A percentile compares a stretch with the other conserved stretches of the same genome.
phyloP scores from a whole-genome alignment of 2,888 invertebrate genomes.

The Ashinkailepas kermadecensis region DNA sequence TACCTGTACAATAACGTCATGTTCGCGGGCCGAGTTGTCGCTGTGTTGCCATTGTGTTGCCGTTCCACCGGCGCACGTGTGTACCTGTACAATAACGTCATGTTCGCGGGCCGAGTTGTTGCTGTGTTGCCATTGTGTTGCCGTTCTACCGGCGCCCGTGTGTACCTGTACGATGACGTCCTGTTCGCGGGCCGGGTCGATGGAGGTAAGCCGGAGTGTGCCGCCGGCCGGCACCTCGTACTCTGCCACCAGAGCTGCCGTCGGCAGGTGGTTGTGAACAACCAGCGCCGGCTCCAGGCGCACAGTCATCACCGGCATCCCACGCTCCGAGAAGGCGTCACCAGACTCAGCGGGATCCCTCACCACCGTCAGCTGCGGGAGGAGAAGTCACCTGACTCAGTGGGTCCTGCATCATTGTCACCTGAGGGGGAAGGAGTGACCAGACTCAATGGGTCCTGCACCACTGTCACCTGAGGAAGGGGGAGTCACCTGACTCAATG shows the following conservation, averaged over 20 bases:
- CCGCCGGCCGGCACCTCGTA: slow-evolving; percentile 40
- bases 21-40: no score
- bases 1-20: no score
- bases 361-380: slow-evolving; percentile 26
- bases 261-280: slow-evolving; percentile 67
- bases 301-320: slow-evolving; percentile 64
- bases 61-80: no score
- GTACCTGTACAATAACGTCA: no score
- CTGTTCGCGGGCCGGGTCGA: background rate
- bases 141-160: slow-evolving; percentile 43
- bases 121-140: background rate
- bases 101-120: no score
- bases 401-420: slow-evolving; percentile 33
- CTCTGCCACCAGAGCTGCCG: slow-evolving; percentile 56
- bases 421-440: slow-evolving; percentile 22
- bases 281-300: slow-evolving; percentile 64
- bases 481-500: no score
- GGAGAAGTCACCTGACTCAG: slow-evolving; percentile 30
- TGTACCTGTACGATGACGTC: slow-evolving; percentile 40
- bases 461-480: slow-evolving; percentile 1
- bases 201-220: slow-evolving; percentile 26
- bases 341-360: slow-evolving; percentile 34
- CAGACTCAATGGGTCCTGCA: slow-evolving; percentile 34
- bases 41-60: no score
- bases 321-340: slow-evolving; percentile 40